These are phyloP conservation scores for Hemichromis elongatus DNA, from an alignment of 2,113 vertebrate genomes.

Conservation along the genomic window DNA sequence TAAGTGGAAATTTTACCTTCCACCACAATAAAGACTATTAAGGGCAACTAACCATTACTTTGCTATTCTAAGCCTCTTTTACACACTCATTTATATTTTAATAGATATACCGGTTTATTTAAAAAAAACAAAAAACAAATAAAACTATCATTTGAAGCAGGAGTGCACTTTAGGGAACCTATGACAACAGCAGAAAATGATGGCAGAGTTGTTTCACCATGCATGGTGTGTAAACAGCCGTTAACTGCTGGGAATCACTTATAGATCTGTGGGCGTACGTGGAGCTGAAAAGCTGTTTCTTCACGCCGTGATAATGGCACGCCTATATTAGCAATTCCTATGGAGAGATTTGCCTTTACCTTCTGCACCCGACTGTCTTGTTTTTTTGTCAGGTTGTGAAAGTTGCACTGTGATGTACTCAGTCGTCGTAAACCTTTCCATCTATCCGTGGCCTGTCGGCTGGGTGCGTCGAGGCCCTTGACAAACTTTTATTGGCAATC, in stretches of 20 bases:
- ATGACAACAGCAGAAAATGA: neutral
- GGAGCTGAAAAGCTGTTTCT: neutral
- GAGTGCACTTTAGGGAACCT: neutral
- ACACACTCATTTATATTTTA: neutral
- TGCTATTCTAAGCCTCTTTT: neutral
- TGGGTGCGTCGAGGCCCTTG: slow-evolving; percentile 3
- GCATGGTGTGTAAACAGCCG: neutral
- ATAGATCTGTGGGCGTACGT: neutral
- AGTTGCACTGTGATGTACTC: neutral
- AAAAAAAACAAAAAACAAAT: neutral
- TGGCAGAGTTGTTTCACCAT: neutral
- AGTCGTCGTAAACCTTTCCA: slow-evolving; percentile 16
- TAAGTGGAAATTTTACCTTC: neutral
- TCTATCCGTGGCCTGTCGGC: slow-evolving; percentile 3
- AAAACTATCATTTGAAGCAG: neutral
- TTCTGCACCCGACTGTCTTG: neutral
- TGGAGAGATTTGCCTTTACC: neutral
- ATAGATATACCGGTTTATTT: neutral
- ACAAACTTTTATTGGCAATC: slow-evolving; percentile 35
- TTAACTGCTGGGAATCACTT: neutral
- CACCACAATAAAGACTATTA: neutral
- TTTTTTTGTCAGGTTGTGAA: neutral
- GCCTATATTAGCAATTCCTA: neutral
- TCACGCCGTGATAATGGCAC: neutral
- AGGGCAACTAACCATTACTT: neutral